Evolutionary conservation across 2,888 invertebrate genomes (phyloP).

Genomic region (Gastracanthus pulcherrimus): DNA sequence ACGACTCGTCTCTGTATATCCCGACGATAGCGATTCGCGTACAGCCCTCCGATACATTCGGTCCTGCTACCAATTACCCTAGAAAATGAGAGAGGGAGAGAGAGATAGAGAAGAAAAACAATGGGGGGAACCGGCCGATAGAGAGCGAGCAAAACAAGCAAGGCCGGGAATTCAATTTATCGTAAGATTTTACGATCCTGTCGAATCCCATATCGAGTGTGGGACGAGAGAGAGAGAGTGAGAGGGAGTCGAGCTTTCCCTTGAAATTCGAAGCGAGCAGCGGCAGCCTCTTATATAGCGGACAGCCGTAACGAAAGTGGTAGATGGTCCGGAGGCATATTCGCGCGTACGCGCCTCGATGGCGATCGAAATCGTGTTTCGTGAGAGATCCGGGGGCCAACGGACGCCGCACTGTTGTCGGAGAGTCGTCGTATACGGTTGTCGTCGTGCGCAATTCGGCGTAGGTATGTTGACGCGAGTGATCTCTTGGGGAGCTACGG

Average conservation of each 20-base stretch:
- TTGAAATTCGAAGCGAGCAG: conserved; percentile 24
- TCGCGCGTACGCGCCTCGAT: too few relatives aligned
- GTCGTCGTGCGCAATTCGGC: conserved; percentile 18
- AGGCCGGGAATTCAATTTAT: conserved; percentile 45
- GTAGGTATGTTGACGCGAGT: conserved; percentile 29
- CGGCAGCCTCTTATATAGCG: background rate
- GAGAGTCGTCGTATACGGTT: background rate
- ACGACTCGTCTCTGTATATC: background rate
- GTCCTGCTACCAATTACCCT: conserved; percentile 37
- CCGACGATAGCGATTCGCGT: background rate
- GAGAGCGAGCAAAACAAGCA: background rate
- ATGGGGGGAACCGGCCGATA: background rate
- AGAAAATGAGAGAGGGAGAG: background rate
- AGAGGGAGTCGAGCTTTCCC: too few relatives aligned
- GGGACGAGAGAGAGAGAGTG: too few relatives aligned
- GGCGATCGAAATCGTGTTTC: too few relatives aligned
- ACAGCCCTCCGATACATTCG: background rate
- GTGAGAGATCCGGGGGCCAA: background rate
- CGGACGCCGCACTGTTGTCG: background rate
- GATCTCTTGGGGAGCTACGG: conserved; percentile 36
- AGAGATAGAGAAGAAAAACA: too few relatives aligned
- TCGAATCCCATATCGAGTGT: conserved; percentile 20
- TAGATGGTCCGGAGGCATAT: background rate
- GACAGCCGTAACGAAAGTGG: conserved; percentile 9
- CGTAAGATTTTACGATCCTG: conserved; percentile 48